A percentile compares a stretch with the other conserved stretches of the same genome.
These are phyloP conservation scores for Struthio camelus DNA, from an alignment of 2,113 vertebrate genomes.

Conservation along the genomic window DNA sequence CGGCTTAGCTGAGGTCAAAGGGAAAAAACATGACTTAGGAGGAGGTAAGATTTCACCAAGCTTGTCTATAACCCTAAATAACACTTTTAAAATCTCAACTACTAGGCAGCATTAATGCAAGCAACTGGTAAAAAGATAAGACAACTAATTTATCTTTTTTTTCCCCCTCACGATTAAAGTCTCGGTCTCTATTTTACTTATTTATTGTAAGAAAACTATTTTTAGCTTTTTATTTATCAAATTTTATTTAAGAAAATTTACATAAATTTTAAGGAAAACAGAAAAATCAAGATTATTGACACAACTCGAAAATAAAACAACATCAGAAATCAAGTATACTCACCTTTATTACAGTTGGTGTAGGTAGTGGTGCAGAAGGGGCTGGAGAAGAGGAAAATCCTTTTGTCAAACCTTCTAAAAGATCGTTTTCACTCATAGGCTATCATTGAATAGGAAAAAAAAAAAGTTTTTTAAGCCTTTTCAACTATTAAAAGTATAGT, in stretches of 20 bases:
- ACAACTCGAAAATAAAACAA: neutral
- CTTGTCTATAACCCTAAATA: too few relatives aligned
- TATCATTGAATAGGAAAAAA: slow-evolving; percentile 28
- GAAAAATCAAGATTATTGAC: neutral
- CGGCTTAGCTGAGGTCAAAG: neutral
- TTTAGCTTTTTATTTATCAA: neutral
- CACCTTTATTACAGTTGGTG: slow-evolving; percentile 23
- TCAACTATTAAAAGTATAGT: neutral
- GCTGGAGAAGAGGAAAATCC: slow-evolving; percentile 64
- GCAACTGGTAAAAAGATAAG: neutral
- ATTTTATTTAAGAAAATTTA: neutral
- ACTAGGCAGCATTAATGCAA: neutral
- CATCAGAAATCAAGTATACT: neutral
- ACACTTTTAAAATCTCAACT: neutral
- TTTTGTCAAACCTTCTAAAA: slow-evolving; percentile 72
- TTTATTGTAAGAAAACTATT: neutral
- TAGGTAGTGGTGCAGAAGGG: neutral
- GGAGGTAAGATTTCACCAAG: neutral
- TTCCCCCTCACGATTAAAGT: neutral
- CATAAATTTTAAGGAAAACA: neutral
- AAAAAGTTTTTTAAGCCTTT: neutral
- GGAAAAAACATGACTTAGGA: neutral
- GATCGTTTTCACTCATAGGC: slow-evolving; percentile 72
- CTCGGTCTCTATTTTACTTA: neutral
- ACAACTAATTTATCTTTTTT: neutral